Evolutionary conservation across 2,113 vertebrate species (phyloP).

Genomic region (Psephotus haematonotus): DNA sequence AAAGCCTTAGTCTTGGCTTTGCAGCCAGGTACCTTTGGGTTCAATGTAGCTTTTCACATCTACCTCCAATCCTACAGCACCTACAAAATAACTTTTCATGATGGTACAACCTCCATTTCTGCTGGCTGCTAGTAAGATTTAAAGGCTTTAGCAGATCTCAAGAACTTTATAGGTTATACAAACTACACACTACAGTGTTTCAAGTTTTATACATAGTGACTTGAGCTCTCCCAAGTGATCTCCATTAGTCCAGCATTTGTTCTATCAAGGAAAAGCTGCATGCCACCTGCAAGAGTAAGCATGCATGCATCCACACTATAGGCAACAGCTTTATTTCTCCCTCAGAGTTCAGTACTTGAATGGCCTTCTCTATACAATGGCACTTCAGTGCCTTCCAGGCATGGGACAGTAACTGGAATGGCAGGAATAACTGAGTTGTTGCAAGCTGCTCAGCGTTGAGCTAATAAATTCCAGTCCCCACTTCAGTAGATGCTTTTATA

Average conservation of each 20-base stretch:
- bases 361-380: background rate
- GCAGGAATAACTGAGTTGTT: background rate
- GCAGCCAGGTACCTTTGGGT: background rate
- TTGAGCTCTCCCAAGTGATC: background rate
- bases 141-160: background rate
- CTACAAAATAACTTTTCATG: background rate
- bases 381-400: background rate
- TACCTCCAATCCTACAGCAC: background rate
- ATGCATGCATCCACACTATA: fast-evolving
- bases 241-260: background rate
- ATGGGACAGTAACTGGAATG: background rate
- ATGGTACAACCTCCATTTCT: background rate
- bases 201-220: background rate
- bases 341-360: background rate
- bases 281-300: background rate
- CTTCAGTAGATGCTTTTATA: background rate
- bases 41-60: background rate
- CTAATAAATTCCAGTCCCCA: background rate
- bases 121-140: background rate
- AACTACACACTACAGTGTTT: background rate
- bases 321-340: background rate
- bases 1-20: background rate
- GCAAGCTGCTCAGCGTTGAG: background rate
- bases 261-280: background rate
- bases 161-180: background rate